Percentiles rank a stretch among this genome's conserved stretches.
These are phyloP conservation scores for Oreochromis mossambicus DNA, from an alignment of 2,797 vertebrate species.

Conservation along the genomic window DNA sequence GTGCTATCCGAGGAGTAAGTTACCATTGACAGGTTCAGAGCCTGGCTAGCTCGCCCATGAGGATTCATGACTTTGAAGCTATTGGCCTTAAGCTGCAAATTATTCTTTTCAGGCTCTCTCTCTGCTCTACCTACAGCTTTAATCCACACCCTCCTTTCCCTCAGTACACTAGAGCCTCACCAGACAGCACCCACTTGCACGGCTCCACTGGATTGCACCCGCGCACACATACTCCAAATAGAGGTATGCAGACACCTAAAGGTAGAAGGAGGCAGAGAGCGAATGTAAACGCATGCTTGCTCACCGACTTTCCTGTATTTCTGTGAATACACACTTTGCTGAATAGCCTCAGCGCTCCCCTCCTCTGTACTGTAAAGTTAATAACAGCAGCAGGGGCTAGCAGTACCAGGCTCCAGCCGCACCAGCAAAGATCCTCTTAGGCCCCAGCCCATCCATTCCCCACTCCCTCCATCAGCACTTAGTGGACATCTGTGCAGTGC, in stretches of 20 bases:
- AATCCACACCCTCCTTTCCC: slow-evolving; percentile 56
- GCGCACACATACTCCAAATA: not conserved
- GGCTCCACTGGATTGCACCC: not conserved
- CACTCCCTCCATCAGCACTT: slow-evolving; percentile 77
- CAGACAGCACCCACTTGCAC: slow-evolving; percentile 45
- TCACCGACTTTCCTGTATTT: slow-evolving; percentile 31
- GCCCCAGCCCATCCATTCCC: slow-evolving; percentile 58
- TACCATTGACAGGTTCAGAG: slow-evolving; percentile 94
- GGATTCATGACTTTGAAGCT: slow-evolving; percentile 96
- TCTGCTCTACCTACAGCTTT: slow-evolving; percentile 65
- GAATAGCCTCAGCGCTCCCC: slow-evolving; percentile 27
- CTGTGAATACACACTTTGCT: slow-evolving; percentile 47
- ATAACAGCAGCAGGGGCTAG: slow-evolving; percentile 55
- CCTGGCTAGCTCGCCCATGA: slow-evolving; percentile 85
- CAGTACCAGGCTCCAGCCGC: slow-evolving; percentile 61
- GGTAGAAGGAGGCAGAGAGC: not conserved
- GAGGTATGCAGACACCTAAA: not conserved
- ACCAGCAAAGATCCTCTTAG: slow-evolving; percentile 52
- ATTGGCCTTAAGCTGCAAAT: slow-evolving; percentile 96
- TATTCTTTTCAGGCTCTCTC: slow-evolving; percentile 87
- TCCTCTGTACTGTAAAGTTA: slow-evolving; percentile 48
- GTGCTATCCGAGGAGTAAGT: slow-evolving; percentile 84
- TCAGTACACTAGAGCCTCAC: slow-evolving; percentile 34
- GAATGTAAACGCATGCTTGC: slow-evolving; percentile 33
- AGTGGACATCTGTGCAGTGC: slow-evolving; percentile 80